Evolutionary conservation across 30 jellyfish, hydroid and myxozoan species (phyloP).

Genomic region (Cassiopea andromeda): DNA sequence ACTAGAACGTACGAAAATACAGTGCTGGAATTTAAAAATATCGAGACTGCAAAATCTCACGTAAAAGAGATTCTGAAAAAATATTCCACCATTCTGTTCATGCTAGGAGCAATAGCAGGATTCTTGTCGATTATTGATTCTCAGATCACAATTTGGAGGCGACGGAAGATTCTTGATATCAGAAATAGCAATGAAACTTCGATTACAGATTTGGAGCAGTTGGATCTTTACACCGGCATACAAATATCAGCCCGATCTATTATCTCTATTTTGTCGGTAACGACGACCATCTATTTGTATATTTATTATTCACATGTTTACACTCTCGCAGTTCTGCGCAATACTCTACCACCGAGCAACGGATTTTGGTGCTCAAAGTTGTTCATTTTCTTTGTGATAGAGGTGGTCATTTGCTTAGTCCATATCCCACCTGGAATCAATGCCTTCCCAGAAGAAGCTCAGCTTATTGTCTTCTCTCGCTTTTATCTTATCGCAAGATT

Average conservation of each 20-base stretch:
- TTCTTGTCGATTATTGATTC: slow-evolving; percentile 76
- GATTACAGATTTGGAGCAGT: slow-evolving; percentile 31
- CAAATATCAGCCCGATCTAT: slow-evolving; percentile 74
- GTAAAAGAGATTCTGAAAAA: slow-evolving; percentile 62
- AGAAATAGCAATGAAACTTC: slow-evolving; percentile 8
- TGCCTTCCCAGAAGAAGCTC: slow-evolving; percentile 80
- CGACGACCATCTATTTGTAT: slow-evolving; percentile 65
- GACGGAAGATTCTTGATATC: slow-evolving; percentile 20
- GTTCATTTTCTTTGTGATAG: slow-evolving; percentile 48
- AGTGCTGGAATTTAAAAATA: slow-evolving; percentile 68
- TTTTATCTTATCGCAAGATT: slow-evolving; percentile 80
- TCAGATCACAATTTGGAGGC: slow-evolving; percentile 75
- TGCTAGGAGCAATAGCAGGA: slow-evolving; percentile 78
- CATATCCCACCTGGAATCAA: slow-evolving; percentile 91
- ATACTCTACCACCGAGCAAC: slow-evolving; percentile 59
- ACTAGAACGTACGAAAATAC: slow-evolving; percentile 59
- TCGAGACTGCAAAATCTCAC: slow-evolving; percentile 87
- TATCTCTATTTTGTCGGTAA: slow-evolving; percentile 65
- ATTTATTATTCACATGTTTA: slow-evolving; percentile 74
- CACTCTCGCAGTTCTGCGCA: slow-evolving; percentile 65
- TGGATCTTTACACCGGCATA: slow-evolving; percentile 68
- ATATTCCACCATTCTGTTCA: slow-evolving; percentile 85
- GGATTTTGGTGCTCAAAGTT: slow-evolving; percentile 64
- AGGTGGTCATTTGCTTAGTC: slow-evolving; percentile 63
- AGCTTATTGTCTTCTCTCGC: slow-evolving; percentile 80